Base-by-base conservation (phyloP, 53 echinoderm and acorn worm species). In the Holothuria scabra region DNA sequence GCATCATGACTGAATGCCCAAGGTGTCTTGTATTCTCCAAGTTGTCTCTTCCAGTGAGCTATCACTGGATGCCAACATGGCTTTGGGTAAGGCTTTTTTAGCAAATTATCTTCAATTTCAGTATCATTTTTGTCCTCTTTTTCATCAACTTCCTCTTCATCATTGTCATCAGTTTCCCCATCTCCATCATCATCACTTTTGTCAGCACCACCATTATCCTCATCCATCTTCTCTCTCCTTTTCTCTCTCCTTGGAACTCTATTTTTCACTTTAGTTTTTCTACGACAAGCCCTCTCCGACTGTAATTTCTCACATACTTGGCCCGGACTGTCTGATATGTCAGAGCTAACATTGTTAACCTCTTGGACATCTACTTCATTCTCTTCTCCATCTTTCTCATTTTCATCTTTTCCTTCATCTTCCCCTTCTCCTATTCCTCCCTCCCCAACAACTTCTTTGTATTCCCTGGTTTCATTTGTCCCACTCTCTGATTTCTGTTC, bases 91-190 rank as follows among this genome's bases (percentile, higher is more conserved):
- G 66, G 74, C 66, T 92, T 92, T 25, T 71, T 80, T 7, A 94
- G 79, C 26, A 91, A 85, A 60, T 94, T 90, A 28, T 93, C 91
- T 63, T 93, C 96, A 23, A 89, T 64, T 35, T 92, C 91, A 9
- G 84, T 55, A 69, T 79, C 79, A 31, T 61, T 56, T 26, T 91
- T 86, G 46, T 85, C 60, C 0, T 74, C 55, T 6, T 46, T 59
- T 8, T 85, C 89, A 1, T 79, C 84, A 16, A 83, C 88, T 10
- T 75, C 67, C 16, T 87, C 83, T 1, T 90, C 82, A 18, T 83
- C 90, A 0, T 91, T 82, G 7, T 66, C 76, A 19, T 83, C 93
- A 5, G 58, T 70, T 8, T 91, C 93, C 46, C 76, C 44, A 33
- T 52, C 28, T 22, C 11, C 56, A 18, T 29, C 21, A 35, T 48